Percentiles rank a stretch among this genome's conserved stretches.
Evolutionary conservation across 2,113 vertebrate species (phyloP).

Genomic region (Ptilorrhoa leucosticta): DNA sequence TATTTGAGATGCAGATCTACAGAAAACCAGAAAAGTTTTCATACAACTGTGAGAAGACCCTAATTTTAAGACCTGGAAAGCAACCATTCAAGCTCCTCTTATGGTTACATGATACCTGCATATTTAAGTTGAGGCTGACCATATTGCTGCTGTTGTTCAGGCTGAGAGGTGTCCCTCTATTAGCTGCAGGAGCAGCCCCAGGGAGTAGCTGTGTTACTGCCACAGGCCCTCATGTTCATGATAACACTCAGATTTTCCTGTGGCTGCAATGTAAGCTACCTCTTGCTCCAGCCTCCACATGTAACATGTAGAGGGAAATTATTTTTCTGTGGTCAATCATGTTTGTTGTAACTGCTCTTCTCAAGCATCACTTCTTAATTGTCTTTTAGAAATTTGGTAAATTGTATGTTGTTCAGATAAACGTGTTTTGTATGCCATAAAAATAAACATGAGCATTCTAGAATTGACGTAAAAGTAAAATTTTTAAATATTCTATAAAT

Average conservation of each 20-base stretch:
- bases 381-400: background rate
- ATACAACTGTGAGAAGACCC: background rate
- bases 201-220: background rate
- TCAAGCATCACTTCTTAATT: background rate
- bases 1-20: background rate
- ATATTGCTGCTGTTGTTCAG: background rate
- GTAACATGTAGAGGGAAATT: background rate
- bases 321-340: background rate
- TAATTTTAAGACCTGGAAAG: background rate
- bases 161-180: background rate
- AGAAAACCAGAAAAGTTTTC: background rate
- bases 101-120: background rate
- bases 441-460: background rate
- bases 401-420: background rate
- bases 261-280: background rate
- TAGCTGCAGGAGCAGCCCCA: background rate
- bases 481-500: background rate
- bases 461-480: background rate
- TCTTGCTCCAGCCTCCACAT: background rate
- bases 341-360: background rate
- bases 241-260: background rate
- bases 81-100: background rate
- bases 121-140: background rate
- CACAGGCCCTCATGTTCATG: rapidly evolving
- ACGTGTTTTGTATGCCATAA: rapidly evolving